Base-by-base conservation (phyloP, 2,888 invertebrate species). In the Drosophila fungiperda region DNA sequence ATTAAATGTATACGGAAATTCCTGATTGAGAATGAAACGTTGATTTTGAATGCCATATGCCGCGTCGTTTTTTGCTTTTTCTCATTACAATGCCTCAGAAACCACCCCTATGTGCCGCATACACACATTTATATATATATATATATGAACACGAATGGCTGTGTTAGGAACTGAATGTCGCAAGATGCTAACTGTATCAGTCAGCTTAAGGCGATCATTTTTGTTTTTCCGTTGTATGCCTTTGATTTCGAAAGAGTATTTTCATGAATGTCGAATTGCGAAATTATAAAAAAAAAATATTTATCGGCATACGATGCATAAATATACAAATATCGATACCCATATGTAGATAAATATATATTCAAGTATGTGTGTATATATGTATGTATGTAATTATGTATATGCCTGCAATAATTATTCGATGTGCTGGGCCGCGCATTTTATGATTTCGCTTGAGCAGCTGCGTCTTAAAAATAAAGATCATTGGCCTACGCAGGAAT, bases 401-500 rank as follows among this genome's bases (percentile, higher is more conserved):
- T 40, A 59, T 55, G 73, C 23, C 61, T 59, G 57, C 69, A 66
- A 78, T 63, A 77, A 74, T 78, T 78, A 70, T 78, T 77, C 70
- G 70, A 74, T 78, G 53, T 77, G 60, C 69, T 77, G 63, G 69
- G 78, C 78, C 54, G 52, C 77, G 77, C 75, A 75, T 63, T 78
- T 78, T 78, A 78, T 77, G 77, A 77, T 78, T 78, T 78, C 64
- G 79, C 45, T 50, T 76, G 60, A 65, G 77, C 77, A 77, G 78
- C 78, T 78, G 78, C 80, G 59, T 61, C 54, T 68, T 62, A n/a
- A 59, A 71, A 72, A 68, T 71, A 78, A 82, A 83, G 83, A 84
- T 87, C 83, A 84, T 82, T 87, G 87, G 75, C 80, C 85, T 84
- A 82, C 40, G 42, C 78, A 80, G 68, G 80, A 83, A 83, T 83